Evolutionary conservation across 2,113 vertebrate species (phyloP), one percentile per base, ranked within the genome.

Genomic region (Hemibagrus wyckioides): DNA sequence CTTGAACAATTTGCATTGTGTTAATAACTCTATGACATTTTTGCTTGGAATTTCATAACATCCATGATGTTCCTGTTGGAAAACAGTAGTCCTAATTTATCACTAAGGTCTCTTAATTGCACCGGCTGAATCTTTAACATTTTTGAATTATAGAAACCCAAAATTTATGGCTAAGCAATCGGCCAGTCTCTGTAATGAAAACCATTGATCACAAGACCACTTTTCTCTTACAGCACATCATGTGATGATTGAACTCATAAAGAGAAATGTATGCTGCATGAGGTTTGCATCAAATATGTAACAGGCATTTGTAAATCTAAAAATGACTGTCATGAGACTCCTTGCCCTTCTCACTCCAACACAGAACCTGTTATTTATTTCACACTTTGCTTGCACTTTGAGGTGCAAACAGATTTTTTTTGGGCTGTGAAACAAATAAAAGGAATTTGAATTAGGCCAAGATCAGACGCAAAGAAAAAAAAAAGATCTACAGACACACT

Each of bases 381-480:
- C 90, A 93, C 89, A 82, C 86, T 86, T 88, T 92, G 91, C 92
- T 94, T 89, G 76, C 48, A 54, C n/a, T 52, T 80, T 54, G 50
- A 92, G 87, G 89, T 89, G 88, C 86, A 90, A 91, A 91, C 88
- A 87, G 23, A 39, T 69, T 71, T 17, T 14, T 61, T 63, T 93
- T 91, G 92, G 92, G 85, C 89, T 69, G 83, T 83, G 83, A 88
- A 92, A 59, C 11, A 28, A 81, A 92, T 93, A 91, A 94, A 94
- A 92, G 79, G 91, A 90, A 89, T 92, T 90, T 90, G 87, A 92
- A 91, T 90, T 88, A 92, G 44, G 52, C 81, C 63, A 63, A 90
- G 91, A 92, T 89, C 44, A 89, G 90, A 92, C 83, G 88, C 88
- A 88, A 93, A 93, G 91, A 86, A 91, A 91, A 86, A 93, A 92